Evolutionary conservation across 2,888 invertebrate species (phyloP).

Genomic region (Pachycephus smyrnensis): DNA sequence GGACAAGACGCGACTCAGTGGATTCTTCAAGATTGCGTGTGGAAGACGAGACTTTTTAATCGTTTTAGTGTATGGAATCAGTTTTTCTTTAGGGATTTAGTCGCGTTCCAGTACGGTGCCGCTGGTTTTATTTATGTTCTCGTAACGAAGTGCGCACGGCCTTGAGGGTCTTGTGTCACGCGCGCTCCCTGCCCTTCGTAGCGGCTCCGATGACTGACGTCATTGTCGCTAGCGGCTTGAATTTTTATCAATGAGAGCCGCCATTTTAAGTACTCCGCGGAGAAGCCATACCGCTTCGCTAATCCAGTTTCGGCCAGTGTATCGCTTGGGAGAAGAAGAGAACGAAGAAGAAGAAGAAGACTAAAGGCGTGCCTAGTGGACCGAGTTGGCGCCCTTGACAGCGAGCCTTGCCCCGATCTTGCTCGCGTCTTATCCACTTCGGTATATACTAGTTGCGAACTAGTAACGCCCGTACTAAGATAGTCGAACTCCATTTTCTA

Average conservation of each 20-base stretch:
- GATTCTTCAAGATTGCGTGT: neutral
- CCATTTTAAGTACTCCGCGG: neutral
- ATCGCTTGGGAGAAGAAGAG: neutral
- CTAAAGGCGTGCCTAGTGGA: slow-evolving; percentile 36
- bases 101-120: neutral
- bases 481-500: neutral
- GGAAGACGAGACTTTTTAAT: neutral
- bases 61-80: neutral
- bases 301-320: neutral
- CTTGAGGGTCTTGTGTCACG: neutral
- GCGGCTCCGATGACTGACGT: neutral
- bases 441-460: neutral
- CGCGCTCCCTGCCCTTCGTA: slow-evolving; percentile 2
- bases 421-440: slow-evolving; percentile 7
- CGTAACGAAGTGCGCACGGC: neutral
- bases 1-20: neutral
- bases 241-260: slow-evolving; percentile 7
- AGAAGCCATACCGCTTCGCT: neutral
- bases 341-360: slow-evolving; percentile 10
- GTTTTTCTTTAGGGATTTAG: neutral
- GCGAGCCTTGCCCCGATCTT: slow-evolving; percentile 48
- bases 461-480: neutral
- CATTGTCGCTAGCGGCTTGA: neutral
- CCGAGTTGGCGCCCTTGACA: slow-evolving; percentile 52
- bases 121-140: neutral